Evolutionary conservation across 2,888 invertebrate genomes (phyloP).

Genomic region (Chromoteleia sp.): DNA sequence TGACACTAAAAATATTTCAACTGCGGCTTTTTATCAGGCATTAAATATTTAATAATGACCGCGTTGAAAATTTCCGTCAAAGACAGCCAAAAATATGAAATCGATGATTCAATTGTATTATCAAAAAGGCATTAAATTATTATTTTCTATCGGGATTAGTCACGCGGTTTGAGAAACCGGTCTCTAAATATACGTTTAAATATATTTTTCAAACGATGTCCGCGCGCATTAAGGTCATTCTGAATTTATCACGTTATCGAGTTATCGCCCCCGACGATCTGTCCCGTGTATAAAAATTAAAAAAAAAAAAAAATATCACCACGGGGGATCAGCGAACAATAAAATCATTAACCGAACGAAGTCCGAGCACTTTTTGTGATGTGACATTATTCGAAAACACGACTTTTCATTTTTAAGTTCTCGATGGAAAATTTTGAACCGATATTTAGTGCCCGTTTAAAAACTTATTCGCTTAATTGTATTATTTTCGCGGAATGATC

Average conservation of each 20-base stretch:
- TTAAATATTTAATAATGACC: conserved; percentile 6
- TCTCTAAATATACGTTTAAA: conserved; percentile 36
- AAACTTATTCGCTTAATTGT: too few relatives aligned
- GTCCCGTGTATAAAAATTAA: conserved; percentile 16
- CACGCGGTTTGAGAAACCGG: conserved; percentile 9
- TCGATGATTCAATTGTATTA: conserved; percentile 29
- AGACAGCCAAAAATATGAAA: conserved; percentile 2
- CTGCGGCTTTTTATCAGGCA: too few relatives aligned
- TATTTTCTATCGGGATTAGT: conserved; percentile 23
- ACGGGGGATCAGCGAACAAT: conserved; percentile 10
- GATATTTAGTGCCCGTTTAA: background rate
- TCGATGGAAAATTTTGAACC: conserved; percentile 5
- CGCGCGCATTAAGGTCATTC: conserved; percentile 17
- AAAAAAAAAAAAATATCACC: conserved; percentile 21
- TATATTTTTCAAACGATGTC: conserved; percentile 27
- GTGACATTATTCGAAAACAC: conserved; percentile 4
- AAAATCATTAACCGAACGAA: background rate
- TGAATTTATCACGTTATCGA: conserved; percentile 44
- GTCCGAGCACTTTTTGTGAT: background rate
- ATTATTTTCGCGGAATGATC: background rate
- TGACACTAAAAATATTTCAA: too few relatives aligned
- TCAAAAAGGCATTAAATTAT: conserved; percentile 39
- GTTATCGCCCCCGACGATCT: conserved; percentile 35
- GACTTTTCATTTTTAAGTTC: background rate
- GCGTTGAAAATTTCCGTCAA: conserved; percentile 6